A percentile compares a stretch with the other conserved stretches of the same genome.
Conservation (phyloP, 2,888 invertebrate genomes). For the Pterostichus madidus region DNA sequence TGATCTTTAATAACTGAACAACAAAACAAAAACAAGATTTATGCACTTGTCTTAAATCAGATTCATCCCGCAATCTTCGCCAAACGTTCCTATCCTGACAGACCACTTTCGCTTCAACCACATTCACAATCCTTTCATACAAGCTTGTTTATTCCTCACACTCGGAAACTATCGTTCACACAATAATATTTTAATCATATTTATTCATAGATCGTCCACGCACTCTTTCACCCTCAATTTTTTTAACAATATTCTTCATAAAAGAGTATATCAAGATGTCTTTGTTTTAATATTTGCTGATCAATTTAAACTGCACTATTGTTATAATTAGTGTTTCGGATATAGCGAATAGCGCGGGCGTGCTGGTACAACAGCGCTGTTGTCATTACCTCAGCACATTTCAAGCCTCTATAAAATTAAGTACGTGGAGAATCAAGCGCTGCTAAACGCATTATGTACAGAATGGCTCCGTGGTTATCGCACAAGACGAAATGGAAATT, state of each 20-base stretch:
- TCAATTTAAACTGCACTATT: neutral
- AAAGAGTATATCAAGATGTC: neutral
- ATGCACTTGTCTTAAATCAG: no score
- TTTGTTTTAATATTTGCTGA: neutral
- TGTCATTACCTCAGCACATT: constrained; percentile 54
- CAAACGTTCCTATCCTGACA: neutral
- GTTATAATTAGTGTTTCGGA: neutral
- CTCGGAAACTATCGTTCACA: no score
- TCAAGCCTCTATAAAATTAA: constrained; percentile 53
- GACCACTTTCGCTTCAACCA: no score
- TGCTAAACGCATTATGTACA: constrained; percentile 47
- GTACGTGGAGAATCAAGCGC: constrained; percentile 2
- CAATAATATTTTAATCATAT: no score
- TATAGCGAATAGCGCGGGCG: no score
- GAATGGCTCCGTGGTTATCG: constrained; percentile 55
- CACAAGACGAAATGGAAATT: constrained; percentile 53
- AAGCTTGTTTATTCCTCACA: no score
- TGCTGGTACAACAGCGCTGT: neutral
- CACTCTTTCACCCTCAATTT: no score
- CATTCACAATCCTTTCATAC: neutral
- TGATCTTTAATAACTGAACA: no score
- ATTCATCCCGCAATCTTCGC: neutral
- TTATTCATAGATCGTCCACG: no score
- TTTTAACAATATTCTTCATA: no score
- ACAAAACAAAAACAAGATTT: no score